Conservation (phyloP, 2,888 invertebrate species). For the Pegoplata infirma region DNA sequence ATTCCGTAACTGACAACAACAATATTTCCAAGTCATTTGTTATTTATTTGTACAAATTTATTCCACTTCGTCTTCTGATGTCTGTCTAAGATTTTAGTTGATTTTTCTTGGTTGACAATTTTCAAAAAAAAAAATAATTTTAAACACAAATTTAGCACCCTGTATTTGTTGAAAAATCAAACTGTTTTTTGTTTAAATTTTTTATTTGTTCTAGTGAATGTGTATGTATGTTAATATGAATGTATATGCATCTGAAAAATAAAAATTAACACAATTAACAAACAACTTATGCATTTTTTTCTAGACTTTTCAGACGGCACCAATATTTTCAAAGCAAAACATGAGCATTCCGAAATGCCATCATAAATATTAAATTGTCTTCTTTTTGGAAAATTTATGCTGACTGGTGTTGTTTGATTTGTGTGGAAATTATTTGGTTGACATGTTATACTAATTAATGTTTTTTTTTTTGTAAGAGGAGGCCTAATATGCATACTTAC, state of each 20-base stretch:
- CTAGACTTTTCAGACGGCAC: constrained; percentile 64
- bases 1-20: not conserved
- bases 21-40: not conserved
- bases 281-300: constrained; percentile 53
- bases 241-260: constrained; percentile 51
- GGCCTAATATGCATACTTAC: constrained; percentile 6
- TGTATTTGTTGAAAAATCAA: constrained; percentile 10
- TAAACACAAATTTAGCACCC: not conserved
- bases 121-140: too few relatives aligned
- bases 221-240: constrained; percentile 1
- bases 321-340: constrained; percentile 51
- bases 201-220: constrained; percentile 4
- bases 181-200: not conserved
- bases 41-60: not conserved
- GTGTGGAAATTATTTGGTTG: constrained; percentile 26
- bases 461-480: constrained; percentile 1
- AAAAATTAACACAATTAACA: constrained; percentile 44
- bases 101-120: not conserved
- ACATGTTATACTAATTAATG: constrained; percentile 26
- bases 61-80: not conserved
- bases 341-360: not conserved
- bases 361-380: not conserved
- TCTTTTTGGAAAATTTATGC: constrained; percentile 16
- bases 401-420: constrained; percentile 12
- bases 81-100: not conserved